Evolutionary conservation across 2,113 vertebrate genomes (phyloP), one percentile per base, ranked within the genome.

Genomic region (Xenopus tropicalis): DNA sequence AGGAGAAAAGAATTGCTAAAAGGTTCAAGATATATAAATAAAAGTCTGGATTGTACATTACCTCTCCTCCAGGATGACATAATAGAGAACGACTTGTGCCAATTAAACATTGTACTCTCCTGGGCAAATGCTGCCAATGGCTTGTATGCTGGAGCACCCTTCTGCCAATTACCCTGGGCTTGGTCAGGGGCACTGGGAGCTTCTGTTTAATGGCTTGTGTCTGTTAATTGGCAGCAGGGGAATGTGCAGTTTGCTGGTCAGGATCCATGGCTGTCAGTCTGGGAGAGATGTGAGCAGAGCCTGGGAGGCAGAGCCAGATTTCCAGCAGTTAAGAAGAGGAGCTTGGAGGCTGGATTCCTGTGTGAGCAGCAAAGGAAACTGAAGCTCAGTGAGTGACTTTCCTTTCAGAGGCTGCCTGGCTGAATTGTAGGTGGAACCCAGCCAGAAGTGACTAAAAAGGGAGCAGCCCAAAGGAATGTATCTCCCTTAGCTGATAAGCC

Each of bases 1-100:
- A 7, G 29, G 29, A 37, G 29, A 37, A 5, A 4, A 37, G 29
- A 37, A 37, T 9, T 37, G 29, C 29, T 37, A 37, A 37, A 37
- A 37, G 29, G 29, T 37, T 1, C 29, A 37, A 37, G 5, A 9
- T 37, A 37, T 37, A 37, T 8, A 37, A 37, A 37, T 9, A 8
- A 37, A 37, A 37, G 29, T 4, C 29, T 37, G 46, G 46, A 48
- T 14, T 16, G 9, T 66, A 46, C 64, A 80, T 77, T 90, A 93
- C 93, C 92, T 93, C 86, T 92, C 59, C 16, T 90, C 90, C 91
- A 92, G 5, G 89, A 86, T 59, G 85, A 80, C 52, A 82, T 78
- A 74, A 93, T 85, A 63, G 88, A 78, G 77, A 93, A 88, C 0
- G 89, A 90, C 72, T 84, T 89, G 37, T 91, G 89, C 92, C 93